Base-by-base conservation (phyloP, 1,140 invertebrate genomes). In the Atopsyche davidsoni region DNA sequence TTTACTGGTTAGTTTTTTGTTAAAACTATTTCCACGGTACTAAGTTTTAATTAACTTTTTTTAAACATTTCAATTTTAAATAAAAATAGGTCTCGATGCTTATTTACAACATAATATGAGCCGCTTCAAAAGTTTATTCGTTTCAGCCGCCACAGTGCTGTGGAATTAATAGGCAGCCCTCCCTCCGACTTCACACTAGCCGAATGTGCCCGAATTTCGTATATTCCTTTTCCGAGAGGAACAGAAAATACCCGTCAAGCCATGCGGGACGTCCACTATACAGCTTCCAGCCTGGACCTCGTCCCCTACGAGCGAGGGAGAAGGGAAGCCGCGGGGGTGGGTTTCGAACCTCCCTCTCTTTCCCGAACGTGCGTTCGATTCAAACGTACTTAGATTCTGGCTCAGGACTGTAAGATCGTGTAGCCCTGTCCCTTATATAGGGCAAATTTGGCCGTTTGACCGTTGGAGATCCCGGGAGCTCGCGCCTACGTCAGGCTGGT, bases 221-320 rank as follows among this genome's bases (percentile, higher is more conserved):
- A 46, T 41, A 42, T 50, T 50, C 39, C 40, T 50, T n/a, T n/a
- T n/a, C n/a, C n/a, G n/a, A 47, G 54, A 48, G 54, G 54, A 57
- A 57, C 52, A 46, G 54, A 57, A 57, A 57, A 57, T 57, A 57
- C 54, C 45, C 48, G 54, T 25, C 46, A 51, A 57, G 45, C 54
- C 54, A 57, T 57, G 54, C 54, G 54, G 52, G 54, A 57, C 52
- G 54, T 57, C 54, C 54, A 57, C 54, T 57, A 52, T 51, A 46
- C 48, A 50, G 31, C 35, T 39, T 22, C 34, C 32, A 32, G 24
- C 43, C 44, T 7, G 17, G 25, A 13, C 11, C 23, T 14, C 16
- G 24, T 13, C 17, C 40, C 21, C 42, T 36, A 36, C 7, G 23
- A 3, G 7, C 23, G 28, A 17, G 21, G 11, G 21, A 44, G 10